phyloP scores from a whole-genome alignment of 2,797 vertebrate genomes.

The Nothura maculosa region DNA sequence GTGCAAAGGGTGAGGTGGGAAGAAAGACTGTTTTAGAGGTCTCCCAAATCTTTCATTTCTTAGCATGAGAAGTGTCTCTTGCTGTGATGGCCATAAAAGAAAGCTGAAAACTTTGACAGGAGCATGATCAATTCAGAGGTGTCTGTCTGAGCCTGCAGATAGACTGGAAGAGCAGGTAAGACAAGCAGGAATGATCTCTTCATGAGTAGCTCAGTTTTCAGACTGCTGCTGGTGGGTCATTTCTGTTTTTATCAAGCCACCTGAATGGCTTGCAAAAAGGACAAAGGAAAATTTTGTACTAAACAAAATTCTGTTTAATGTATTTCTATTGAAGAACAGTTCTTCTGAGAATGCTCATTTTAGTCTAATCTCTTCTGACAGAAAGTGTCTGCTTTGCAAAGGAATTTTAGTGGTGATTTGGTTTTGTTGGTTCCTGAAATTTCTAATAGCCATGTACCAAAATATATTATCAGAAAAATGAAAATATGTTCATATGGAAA shows the following conservation, averaged over 20 bases:
- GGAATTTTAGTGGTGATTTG: background rate
- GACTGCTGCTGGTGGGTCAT: background rate
- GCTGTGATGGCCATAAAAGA: background rate
- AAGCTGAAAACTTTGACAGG: background rate
- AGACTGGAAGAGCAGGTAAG: background rate
- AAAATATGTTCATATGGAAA: background rate
- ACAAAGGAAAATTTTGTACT: background rate
- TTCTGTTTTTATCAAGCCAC: background rate
- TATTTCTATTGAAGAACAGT: background rate
- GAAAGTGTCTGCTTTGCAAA: background rate
- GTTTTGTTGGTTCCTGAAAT: background rate
- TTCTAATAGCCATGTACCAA: background rate
- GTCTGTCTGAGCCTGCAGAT: background rate
- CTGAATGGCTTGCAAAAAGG: background rate
- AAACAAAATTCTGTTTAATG: background rate
- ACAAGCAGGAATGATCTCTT: background rate
- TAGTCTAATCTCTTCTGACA: background rate
- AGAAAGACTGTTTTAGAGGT: background rate
- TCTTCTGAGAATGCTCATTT: background rate
- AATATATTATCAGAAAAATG: background rate
- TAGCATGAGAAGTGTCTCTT: background rate
- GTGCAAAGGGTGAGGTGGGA: background rate
- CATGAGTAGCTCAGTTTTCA: background rate
- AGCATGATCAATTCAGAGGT: background rate
- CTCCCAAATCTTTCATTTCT: background rate